phyloP scores from a whole-genome alignment of 2,797 vertebrate species.

The Parauchenoglanis ngamensis region DNA sequence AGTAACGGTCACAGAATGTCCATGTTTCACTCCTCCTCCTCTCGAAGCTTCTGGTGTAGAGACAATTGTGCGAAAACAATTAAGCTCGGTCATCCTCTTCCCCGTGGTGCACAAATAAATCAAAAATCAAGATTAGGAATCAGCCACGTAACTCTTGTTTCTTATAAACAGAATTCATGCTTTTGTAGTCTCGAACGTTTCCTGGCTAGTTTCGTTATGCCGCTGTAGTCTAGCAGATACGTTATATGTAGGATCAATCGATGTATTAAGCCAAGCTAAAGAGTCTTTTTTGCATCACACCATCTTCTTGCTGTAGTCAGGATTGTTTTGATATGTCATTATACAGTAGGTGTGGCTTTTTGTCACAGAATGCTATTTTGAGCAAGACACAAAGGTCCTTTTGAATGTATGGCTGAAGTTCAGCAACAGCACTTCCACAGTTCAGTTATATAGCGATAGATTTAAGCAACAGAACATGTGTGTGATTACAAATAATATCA shows the following conservation, averaged over 20 bases:
- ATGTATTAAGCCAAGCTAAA: neutral
- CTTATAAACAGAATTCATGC: neutral
- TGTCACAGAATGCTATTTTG: neutral
- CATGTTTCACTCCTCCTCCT: constrained; percentile 12
- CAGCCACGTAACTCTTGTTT: neutral
- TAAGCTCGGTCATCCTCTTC: constrained; percentile 31
- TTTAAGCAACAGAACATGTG: neutral
- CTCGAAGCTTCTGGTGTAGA: constrained; percentile 39
- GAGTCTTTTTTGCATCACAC: neutral
- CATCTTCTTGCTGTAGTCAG: neutral
- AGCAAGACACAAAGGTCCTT: neutral
- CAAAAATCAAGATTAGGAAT: neutral
- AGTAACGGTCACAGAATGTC: constrained; percentile 53
- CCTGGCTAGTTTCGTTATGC: neutral
- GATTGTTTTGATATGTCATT: neutral
- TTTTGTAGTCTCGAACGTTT: neutral
- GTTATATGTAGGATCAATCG: neutral
- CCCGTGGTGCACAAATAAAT: constrained; percentile 1
- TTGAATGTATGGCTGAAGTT: neutral
- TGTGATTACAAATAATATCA: neutral
- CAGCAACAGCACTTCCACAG: neutral
- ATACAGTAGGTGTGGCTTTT: neutral
- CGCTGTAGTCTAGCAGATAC: too few relatives aligned
- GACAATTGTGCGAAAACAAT: constrained; percentile 59
- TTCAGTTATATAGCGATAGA: neutral